Base-by-base conservation (phyloP, 2,888 invertebrate species). In the Leucoma salicis region DNA sequence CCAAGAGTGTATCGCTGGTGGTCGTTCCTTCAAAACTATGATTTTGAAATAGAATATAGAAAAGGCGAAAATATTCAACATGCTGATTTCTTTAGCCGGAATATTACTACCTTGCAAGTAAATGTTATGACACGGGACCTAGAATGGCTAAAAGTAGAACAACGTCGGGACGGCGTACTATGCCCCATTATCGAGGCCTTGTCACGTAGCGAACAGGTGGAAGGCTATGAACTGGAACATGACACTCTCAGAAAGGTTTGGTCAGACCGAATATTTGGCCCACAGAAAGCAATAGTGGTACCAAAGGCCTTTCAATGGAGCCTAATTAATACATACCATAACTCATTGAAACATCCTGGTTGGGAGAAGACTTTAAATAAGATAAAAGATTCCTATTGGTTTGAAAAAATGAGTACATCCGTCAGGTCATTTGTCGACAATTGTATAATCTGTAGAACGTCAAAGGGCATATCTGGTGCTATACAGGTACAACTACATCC, bases 381-480 rank as follows among this genome's bases (percentile, higher is more conserved):
- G 7, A 5, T 18, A 7, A 18, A 18, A 18, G 18, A 18, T 5
- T 18, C 18, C 7, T 18, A 18, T 7, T 18, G 18, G 18, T 18
- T 18, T 18, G 10, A 2, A 2, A 27, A 49, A 1, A 71, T 72
- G 66, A 3, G 57, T 0, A 57, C 52, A 15, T 66, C 49, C 24
- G 68, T 74, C 0, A 36, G 62, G 24, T 67, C 65, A 37, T 75
- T 72, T 36, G 59, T 68, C 0, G 66, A 70, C 0, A 62, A 54
- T 13, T 74, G 73, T 38, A 40, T 66, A 2, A 69, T 63, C 2
- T 71, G 70, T 39, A 62, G 49, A 46, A 18, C 63, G 7, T 47
- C 66, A 0, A 71, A 71, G 38, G 46, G 57, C 2, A 10, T 32
- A 7, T 59, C 66, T 4, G 72, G 71, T 3, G 61, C 53, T 39